Evolutionary conservation across 1,140 invertebrate species (phyloP).

Genomic region (Drosophila lacteicornis): DNA sequence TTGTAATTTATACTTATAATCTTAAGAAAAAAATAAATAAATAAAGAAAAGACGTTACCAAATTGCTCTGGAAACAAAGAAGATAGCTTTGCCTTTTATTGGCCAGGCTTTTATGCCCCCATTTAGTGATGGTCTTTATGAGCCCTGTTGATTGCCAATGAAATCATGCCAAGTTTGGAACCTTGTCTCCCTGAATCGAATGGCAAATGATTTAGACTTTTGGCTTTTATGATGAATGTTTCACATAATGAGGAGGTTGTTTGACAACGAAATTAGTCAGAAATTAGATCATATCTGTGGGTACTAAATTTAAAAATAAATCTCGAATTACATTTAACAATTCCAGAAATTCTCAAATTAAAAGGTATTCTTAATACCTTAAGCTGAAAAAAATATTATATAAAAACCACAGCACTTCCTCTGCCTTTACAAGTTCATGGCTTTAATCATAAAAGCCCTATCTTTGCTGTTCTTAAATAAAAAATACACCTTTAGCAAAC

Average conservation of each 20-base stretch:
- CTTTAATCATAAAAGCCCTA: constrained; percentile 8
- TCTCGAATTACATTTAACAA: not conserved
- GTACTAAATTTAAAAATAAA: not conserved
- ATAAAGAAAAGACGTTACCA: constrained; percentile 24
- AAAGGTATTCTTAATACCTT: not conserved
- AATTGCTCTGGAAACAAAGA: constrained; percentile 55
- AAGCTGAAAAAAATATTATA: not conserved
- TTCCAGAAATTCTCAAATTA: too few species aligned
- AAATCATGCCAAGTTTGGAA: constrained; percentile 45
- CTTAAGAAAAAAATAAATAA: constrained; percentile 26
- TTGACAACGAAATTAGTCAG: constrained; percentile 24
- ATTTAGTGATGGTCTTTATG: constrained; percentile 58
- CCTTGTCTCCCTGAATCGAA: constrained; percentile 34
- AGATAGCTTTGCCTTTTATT: constrained; percentile 57
- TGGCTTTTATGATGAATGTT: constrained; percentile 35
- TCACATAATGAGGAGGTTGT: constrained; percentile 37
- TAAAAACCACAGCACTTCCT: too few species aligned
- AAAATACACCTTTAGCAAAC: constrained; percentile 17
- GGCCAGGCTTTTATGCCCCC: constrained; percentile 46
- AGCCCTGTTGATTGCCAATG: constrained; percentile 49
- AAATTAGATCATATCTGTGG: constrained; percentile 25
- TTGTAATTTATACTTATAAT: constrained; percentile 58
- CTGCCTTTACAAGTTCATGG: not conserved
- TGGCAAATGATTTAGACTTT: constrained; percentile 44
- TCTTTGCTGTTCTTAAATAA: not conserved